These are phyloP conservation scores for Laticauda laticaudata DNA, from an alignment of 2,113 vertebrate genomes.

Conservation along the genomic window DNA sequence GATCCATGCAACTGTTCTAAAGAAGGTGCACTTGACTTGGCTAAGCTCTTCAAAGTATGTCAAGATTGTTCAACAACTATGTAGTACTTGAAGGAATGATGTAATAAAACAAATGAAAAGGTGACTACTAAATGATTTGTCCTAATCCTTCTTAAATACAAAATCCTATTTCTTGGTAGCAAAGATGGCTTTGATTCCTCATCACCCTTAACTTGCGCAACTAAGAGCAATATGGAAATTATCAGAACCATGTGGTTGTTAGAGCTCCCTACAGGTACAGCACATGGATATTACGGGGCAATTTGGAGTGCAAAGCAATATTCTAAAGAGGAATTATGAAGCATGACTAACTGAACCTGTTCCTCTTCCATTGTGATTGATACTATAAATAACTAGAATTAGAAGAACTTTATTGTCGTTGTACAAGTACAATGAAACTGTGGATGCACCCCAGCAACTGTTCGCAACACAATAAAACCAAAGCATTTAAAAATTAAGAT, in stretches of 20 bases:
- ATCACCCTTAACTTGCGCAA: not conserved
- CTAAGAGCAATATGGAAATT: not conserved
- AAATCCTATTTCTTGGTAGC: not conserved
- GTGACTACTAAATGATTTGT: no score
- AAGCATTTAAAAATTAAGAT: no score
- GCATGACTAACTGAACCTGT: not conserved
- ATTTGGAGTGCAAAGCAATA: not conserved
- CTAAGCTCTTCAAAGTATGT: not conserved
- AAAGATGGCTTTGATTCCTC: no score
- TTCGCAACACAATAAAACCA: no score
- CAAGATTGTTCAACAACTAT: not conserved
- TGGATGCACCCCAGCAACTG: no score
- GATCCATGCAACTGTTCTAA: constrained; percentile 27
- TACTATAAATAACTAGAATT: not conserved
- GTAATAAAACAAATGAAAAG: not conserved
- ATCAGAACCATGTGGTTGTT: not conserved
- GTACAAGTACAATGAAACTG: no score
- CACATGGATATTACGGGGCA: not conserved
- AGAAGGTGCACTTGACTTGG: not conserved
- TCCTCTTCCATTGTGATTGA: not conserved
- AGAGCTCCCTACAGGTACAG: not conserved
- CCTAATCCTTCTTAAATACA: not conserved
- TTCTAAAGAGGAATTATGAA: not conserved
- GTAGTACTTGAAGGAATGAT: not conserved
- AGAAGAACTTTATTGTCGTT: no score